Evolutionary conservation across 2,797 vertebrate species (phyloP), one percentile per base, ranked within the genome.

Genomic region (Thaleichthys pacificus): DNA sequence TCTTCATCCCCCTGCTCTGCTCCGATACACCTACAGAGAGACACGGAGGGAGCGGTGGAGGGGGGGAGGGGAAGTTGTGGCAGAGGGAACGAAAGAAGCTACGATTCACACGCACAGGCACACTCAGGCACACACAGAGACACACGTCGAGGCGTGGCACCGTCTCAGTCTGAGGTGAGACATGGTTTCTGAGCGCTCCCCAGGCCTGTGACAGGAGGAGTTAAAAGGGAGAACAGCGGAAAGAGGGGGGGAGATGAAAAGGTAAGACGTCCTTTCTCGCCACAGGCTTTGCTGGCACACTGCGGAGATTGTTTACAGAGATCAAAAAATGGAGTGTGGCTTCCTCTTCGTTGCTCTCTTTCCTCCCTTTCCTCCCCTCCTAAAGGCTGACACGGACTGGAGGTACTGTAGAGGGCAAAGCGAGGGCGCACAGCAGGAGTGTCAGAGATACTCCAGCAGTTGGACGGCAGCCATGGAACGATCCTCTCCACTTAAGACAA

Each of bases 271-370:
- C 70, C 71, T 15, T 21, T 21, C 63, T 47, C 63, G 68, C 73
- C 42, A 26, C 7, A 26, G 67, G 66, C 77, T 79, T 66, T 57
- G 54, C 68, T 69, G 75, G 77, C 68, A 76, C 51, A 70, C 73
- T 19, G 15, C 19, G 30, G 24, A 54, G 69, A 76, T 80, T 72
- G 51, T 81, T 81, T 72, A 49, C 9, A 32, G 17, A 73, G 30
- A 38, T 28, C n/a, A 22, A 70, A 73, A 82, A 75, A 71, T 66
- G 38, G 38, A 42, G 26, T 64, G 65, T 30, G 22, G 28, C 62
- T 80, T 65, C 71, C 58, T 24, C 63, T 64, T 63, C 68, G 65
- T 1, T 56, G 60, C 32, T 8, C 28, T 30, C 4, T 49, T 47
- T 61, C 32, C 68, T 61, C 14, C 14, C 11, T 5, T 49, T 62